These are phyloP conservation scores for Copsychus sechellarum DNA, from an alignment of 2,113 vertebrate genomes.

Conservation along the genomic window DNA sequence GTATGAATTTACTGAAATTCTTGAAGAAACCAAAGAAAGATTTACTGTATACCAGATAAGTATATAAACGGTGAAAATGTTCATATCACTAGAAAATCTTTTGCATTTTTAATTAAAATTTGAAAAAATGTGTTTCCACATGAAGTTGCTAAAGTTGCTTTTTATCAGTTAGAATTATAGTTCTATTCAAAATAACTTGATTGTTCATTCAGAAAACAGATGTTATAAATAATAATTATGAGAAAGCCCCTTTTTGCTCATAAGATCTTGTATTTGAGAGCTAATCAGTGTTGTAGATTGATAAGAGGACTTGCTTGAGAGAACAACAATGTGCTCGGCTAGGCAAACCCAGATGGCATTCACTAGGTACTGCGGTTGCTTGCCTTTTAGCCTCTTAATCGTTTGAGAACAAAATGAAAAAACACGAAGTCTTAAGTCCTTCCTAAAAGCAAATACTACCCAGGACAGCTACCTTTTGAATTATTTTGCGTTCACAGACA, in stretches of 20 bases:
- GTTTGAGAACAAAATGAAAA: not conserved
- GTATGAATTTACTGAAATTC: not conserved
- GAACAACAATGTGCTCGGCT: fast-evolving
- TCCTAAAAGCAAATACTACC: not conserved
- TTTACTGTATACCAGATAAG: not conserved
- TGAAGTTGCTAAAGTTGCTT: not conserved
- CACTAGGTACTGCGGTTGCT: fast-evolving
- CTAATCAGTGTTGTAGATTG: not conserved
- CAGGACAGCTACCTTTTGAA: not conserved
- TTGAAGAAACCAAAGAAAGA: not conserved
- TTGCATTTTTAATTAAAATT: not conserved
- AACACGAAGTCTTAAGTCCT: not conserved
- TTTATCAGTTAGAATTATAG: not conserved
- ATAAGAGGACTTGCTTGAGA: not conserved
- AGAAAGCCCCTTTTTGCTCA: not conserved
- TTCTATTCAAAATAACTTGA: not conserved
- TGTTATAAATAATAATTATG: not conserved
- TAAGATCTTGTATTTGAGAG: not conserved
- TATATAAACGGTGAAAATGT: not conserved
- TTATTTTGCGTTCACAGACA: not conserved
- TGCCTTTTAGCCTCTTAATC: not conserved
- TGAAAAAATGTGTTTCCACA: fast-evolving
- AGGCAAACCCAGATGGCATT: not conserved
- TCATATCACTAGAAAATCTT: not conserved
- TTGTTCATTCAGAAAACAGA: not conserved